Conservation (phyloP, 2,797 vertebrate genomes). For the Acanthurus leucopareius region DNA sequence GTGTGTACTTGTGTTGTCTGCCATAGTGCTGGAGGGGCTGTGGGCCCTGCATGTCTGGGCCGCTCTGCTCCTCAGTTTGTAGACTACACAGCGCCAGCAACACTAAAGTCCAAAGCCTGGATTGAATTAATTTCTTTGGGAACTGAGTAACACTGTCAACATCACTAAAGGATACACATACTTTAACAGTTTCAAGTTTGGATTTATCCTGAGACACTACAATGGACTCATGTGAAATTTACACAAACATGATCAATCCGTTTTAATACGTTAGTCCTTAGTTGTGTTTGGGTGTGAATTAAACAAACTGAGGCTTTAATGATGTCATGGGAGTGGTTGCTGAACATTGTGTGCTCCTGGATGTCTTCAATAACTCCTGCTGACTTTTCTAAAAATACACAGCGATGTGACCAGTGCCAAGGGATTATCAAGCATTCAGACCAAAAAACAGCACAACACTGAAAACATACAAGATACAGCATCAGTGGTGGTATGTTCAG, state of each 20-base stretch:
- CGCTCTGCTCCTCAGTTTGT: constrained; percentile 57
- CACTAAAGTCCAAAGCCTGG: constrained; percentile 68
- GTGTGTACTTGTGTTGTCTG: constrained; percentile 70
- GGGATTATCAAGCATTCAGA: background rate
- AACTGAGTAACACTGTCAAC: constrained; percentile 64
- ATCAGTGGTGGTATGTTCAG: background rate
- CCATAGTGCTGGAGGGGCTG: constrained; percentile 74
- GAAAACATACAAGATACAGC: background rate
- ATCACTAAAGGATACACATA: constrained; percentile 45
- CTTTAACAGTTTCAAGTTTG: constrained; percentile 42
- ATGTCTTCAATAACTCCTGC: constrained; percentile 49
- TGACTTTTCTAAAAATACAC: constrained; percentile 19
- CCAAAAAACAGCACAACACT: background rate
- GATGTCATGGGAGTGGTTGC: constrained; percentile 75
- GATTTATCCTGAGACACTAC: constrained; percentile 46
- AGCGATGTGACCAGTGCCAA: constrained; percentile 25
- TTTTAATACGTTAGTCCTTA: constrained; percentile 49
- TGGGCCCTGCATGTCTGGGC: constrained; percentile 80
- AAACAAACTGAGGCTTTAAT: constrained; percentile 49
- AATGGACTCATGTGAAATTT: constrained; percentile 35
- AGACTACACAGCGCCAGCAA: constrained; percentile 70
- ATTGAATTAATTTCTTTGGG: constrained; percentile 67
- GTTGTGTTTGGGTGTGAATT: constrained; percentile 63
- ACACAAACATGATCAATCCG: constrained; percentile 49
- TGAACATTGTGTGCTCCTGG: constrained; percentile 39